Conservation (phyloP, 2,113 vertebrate species). For the Archilochus colubris region DNA sequence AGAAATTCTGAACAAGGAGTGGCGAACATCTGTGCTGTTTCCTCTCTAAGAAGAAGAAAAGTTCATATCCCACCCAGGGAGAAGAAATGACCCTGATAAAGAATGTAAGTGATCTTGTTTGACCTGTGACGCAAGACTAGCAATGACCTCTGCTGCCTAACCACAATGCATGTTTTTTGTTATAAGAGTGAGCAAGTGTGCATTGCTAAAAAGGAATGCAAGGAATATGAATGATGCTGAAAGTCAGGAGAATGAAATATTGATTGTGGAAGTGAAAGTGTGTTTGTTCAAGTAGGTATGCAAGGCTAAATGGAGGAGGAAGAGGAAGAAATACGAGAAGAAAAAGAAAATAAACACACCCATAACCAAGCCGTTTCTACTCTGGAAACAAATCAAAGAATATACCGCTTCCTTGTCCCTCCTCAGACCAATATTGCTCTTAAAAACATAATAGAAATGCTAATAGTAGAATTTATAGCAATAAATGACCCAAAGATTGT, state of each 20-base stretch:
- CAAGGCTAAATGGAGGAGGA: not conserved
- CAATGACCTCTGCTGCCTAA: conserved; percentile 63
- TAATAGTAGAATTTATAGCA: not conserved
- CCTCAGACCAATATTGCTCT: not conserved
- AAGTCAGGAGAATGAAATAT: conserved; percentile 51
- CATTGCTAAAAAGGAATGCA: conserved; percentile 62
- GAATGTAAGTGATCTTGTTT: conserved; percentile 78
- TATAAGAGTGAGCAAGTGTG: conserved; percentile 60
- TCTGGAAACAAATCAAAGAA: not conserved
- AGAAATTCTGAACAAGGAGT: conserved; percentile 48
- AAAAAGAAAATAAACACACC: conserved; percentile 24
- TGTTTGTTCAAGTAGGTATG: conserved; percentile 39
- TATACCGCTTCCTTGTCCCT: not conserved
- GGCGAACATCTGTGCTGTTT: conserved; percentile 78
- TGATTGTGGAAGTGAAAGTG: conserved; percentile 52
- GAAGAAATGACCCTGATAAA: conserved; percentile 78
- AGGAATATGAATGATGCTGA: conserved; percentile 52
- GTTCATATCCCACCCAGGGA: conserved; percentile 81
- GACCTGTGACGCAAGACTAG: conserved; percentile 70
- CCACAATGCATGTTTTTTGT: conserved; percentile 73
- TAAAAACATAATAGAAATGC: not conserved
- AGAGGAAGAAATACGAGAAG: conserved; percentile 7
- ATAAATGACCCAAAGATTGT: not conserved
- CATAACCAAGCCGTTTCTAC: not conserved
- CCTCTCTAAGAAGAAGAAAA: conserved; percentile 68